Percentiles rank a stretch among this genome's conserved stretches.
phyloP scores from a whole-genome alignment of 1,140 invertebrate genomes.

The Macrotrachela quadricornifera region DNA sequence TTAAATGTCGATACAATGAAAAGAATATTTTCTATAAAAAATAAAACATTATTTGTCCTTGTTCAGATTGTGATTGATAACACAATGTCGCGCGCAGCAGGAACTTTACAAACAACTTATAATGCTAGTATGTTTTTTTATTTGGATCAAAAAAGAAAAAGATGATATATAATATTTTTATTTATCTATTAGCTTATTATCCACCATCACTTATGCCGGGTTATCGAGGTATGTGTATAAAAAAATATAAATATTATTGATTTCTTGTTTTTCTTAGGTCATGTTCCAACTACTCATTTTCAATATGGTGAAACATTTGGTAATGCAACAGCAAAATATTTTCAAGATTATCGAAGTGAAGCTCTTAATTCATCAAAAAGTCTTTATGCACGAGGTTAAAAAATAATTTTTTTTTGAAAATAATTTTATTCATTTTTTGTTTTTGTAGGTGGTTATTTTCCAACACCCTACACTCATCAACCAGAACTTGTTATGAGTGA shows the following conservation, averaged over 20 bases:
- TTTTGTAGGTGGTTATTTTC: slow-evolving; percentile 23
- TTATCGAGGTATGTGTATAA: slow-evolving; percentile 13
- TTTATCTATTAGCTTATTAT: slow-evolving; percentile 15
- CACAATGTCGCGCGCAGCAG: slow-evolving; percentile 27
- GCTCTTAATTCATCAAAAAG: slow-evolving; percentile 23
- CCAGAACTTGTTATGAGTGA: slow-evolving; percentile 25
- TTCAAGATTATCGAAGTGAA: slow-evolving; percentile 27
- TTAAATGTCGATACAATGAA: too few relatives aligned
- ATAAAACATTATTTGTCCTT: too few relatives aligned
- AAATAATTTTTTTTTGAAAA: neutral
- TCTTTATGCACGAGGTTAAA: slow-evolving; percentile 13
- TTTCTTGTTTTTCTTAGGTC: slow-evolving; percentile 20
- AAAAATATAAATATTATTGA: neutral
- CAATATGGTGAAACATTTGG: slow-evolving; percentile 32
- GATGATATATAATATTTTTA: too few relatives aligned
- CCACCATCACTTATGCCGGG: slow-evolving; percentile 30
- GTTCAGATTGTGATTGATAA: too few relatives aligned
- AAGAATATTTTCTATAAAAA: too few relatives aligned
- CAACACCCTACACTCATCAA: slow-evolving; percentile 26
- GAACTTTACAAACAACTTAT: slow-evolving; percentile 28
- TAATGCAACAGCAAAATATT: slow-evolving; percentile 27
- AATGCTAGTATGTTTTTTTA: slow-evolving; percentile 17
- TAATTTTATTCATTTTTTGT: neutral
- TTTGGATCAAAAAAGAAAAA: too few relatives aligned
- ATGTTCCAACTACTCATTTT: slow-evolving; percentile 30